phyloP scores from a whole-genome alignment of 2,113 vertebrate genomes.

The Spermophilus dauricus region DNA sequence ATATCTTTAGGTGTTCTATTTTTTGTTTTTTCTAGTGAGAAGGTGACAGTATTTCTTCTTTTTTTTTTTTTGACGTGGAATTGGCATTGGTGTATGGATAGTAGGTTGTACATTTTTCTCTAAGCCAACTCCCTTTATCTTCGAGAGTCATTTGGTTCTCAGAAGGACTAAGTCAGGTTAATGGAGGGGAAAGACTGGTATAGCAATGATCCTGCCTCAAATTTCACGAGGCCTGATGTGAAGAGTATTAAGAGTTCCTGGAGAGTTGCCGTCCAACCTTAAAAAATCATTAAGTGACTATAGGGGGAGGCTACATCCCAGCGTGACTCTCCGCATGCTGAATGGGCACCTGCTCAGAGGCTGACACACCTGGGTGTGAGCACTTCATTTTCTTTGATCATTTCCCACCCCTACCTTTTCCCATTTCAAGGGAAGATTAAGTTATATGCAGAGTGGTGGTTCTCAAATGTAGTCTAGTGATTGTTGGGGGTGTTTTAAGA shows the following conservation, averaged over 20 bases:
- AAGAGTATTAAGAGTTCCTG: background rate
- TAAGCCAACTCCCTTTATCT: constrained; percentile 23
- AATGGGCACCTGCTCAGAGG: background rate
- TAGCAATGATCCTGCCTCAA: constrained; percentile 34
- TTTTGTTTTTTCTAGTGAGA: background rate
- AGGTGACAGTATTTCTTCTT: constrained; percentile 32
- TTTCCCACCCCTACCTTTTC: background rate
- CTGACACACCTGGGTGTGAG: background rate
- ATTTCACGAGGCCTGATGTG: background rate
- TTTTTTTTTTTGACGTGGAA: constrained; percentile 26
- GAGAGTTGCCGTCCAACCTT: background rate
- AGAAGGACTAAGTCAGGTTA: constrained; percentile 26
- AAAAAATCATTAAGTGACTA: background rate
- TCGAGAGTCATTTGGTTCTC: constrained; percentile 2
- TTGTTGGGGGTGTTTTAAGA: background rate
- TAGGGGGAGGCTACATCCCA: background rate
- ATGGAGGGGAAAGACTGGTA: background rate
- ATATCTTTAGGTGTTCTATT: background rate
- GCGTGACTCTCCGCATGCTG: background rate
- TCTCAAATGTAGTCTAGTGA: background rate
- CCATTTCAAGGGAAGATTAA: constrained; percentile 7
- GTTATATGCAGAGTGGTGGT: background rate
- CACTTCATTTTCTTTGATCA: background rate
- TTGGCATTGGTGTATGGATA: background rate
- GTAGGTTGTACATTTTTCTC: constrained; percentile 36